Conservation (phyloP, 2,113 vertebrate genomes). For the Ceyx cyanopectus region DNA sequence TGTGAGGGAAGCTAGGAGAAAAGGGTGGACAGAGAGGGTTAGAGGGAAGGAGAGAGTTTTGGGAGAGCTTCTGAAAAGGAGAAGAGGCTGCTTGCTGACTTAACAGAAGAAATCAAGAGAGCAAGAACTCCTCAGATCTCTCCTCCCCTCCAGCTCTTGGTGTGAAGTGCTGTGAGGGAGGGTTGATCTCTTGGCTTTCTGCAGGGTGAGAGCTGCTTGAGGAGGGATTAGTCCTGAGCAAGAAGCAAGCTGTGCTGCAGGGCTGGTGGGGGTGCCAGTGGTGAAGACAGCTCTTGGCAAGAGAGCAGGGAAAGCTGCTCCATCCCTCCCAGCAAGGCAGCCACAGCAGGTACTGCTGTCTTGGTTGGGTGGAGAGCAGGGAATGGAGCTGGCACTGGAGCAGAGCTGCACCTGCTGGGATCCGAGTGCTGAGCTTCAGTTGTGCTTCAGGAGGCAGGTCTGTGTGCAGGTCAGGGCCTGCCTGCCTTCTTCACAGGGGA, state of each 20-base stretch:
- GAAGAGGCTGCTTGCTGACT: neutral
- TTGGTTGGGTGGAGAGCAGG: neutral
- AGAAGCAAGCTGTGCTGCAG: neutral
- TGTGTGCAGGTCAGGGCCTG: neutral
- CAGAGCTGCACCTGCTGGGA: neutral
- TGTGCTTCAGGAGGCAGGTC: neutral
- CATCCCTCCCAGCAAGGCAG: neutral
- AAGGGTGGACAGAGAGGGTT: neutral
- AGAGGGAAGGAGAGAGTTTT: neutral
- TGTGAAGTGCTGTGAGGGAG: neutral
- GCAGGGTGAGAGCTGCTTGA: neutral
- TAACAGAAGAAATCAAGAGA: neutral
- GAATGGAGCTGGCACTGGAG: rapidly evolving
- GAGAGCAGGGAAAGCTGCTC: neutral
- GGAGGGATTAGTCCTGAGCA: neutral
- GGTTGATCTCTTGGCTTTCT: neutral
- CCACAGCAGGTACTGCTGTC: neutral
- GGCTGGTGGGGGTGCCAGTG: neutral
- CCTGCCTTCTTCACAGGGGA: neutral
- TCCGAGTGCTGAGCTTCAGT: neutral
- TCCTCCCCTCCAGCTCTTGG: neutral
- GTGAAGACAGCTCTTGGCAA: neutral
- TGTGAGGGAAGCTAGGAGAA: neutral
- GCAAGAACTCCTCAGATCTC: neutral
- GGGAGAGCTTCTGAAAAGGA: neutral